Conservation (phyloP, 37 sponge, comb jelly and placozoan genomes). For the Cladorhizidae sp. region DNA sequence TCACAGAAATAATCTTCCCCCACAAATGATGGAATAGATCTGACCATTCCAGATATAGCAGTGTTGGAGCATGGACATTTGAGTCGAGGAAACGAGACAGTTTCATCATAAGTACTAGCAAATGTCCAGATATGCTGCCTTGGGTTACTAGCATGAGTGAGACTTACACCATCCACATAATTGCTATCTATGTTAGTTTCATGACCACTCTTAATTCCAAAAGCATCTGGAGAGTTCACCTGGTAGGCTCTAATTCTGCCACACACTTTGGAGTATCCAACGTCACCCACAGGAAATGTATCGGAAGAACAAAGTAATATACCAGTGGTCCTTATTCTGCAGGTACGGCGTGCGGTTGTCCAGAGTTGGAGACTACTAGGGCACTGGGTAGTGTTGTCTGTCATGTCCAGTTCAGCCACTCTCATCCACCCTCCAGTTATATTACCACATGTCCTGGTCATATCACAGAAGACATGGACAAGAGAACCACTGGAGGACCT, state of each 20-base stretch:
- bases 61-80: too few relatives aligned
- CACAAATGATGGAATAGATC: too few relatives aligned
- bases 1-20: too few relatives aligned
- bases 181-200: background rate
- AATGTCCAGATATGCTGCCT: background rate
- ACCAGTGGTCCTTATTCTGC: background rate
- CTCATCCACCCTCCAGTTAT: constrained; percentile 37
- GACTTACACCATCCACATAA: constrained; percentile 17
- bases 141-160: constrained; percentile 1
- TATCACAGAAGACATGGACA: constrained; percentile 27
- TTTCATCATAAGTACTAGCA: too few relatives aligned
- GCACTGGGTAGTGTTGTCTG: constrained; percentile 1
- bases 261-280: background rate
- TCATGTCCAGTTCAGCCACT: constrained; percentile 32
- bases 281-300: constrained; percentile 3
- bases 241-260: background rate
- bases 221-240: background rate
- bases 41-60: too few relatives aligned
- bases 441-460: constrained; percentile 21
- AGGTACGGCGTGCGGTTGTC: background rate
- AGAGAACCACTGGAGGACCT: constrained; percentile 10
- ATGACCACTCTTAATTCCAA: background rate
- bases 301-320: constrained; percentile 19
- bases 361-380: background rate
- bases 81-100: too few relatives aligned